These are phyloP conservation scores for Operophtera brumata DNA, from an alignment of 2,888 invertebrate genomes.

Conservation along the genomic window DNA sequence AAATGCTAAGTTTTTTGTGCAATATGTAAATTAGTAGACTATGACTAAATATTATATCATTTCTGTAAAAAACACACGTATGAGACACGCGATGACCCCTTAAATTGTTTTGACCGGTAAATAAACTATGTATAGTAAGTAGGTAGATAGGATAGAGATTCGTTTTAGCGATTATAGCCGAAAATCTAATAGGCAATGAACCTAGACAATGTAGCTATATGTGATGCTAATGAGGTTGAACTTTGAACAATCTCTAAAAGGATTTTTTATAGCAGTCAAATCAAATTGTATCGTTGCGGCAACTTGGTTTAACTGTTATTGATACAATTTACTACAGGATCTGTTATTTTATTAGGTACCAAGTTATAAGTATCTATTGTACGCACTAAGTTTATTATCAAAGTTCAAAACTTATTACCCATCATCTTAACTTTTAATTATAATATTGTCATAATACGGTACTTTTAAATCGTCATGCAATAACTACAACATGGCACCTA, in stretches of 20 bases:
- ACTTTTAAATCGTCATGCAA: too few species aligned
- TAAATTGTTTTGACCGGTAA: neutral
- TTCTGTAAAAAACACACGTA: neutral
- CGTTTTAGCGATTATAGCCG: neutral
- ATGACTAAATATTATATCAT: neutral
- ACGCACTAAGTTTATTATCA: too few species aligned
- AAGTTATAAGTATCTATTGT: too few species aligned
- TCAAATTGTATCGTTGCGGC: constrained; percentile 1
- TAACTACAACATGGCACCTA: too few species aligned
- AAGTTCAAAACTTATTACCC: too few species aligned
- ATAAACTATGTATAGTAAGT: neutral
- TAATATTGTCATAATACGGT: too few species aligned
- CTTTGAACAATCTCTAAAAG: constrained; percentile 6
- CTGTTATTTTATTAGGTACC: too few species aligned
- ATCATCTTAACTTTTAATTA: too few species aligned
- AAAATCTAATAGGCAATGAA: constrained; percentile 10
- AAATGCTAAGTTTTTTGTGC: constrained; percentile 16
- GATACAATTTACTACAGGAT: neutral
- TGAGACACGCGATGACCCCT: neutral
- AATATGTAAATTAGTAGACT: constrained; percentile 10
- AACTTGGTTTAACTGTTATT: constrained; percentile 1
- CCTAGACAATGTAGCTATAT: neutral
- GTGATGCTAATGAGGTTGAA: constrained; percentile 6
- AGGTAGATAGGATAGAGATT: neutral
- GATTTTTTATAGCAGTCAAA: neutral